Evolutionary conservation across 2,113 vertebrate genomes (phyloP).

Genomic region (Dipodomys ordii): DNA sequence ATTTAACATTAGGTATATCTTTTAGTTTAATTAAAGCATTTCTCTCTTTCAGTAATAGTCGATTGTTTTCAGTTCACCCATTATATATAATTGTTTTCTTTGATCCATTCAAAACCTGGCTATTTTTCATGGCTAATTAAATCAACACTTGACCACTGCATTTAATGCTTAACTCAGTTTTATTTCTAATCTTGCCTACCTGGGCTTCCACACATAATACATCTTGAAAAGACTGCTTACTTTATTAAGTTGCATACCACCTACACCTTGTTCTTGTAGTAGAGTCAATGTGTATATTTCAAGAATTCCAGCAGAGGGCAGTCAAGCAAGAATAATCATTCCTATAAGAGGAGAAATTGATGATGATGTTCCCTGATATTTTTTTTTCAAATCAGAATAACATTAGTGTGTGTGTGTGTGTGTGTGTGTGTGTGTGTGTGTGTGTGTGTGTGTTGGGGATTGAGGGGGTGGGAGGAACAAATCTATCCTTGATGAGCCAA

Average conservation of each 20-base stretch:
- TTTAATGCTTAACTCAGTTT: conserved; percentile 70
- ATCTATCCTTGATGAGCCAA: conserved; percentile 72
- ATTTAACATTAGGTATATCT: conserved; percentile 86
- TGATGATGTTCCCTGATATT: conserved; percentile 79
- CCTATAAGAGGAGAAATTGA: conserved; percentile 76
- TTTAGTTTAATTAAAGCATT: conserved; percentile 85
- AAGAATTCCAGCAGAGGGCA: conserved; percentile 90
- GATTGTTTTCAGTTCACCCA: conserved; percentile 82
- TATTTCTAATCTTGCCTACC: conserved; percentile 59
- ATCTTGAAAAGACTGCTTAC: conserved; percentile 57
- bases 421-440: conserved; percentile 68
- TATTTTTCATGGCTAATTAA: conserved; percentile 80
- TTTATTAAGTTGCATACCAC: conserved; percentile 50
- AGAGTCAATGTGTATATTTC: conserved; percentile 78
- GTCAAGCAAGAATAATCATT: conserved; percentile 90
- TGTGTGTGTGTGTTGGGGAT: not conserved
- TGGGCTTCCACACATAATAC: conserved; percentile 52
- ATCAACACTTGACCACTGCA: conserved; percentile 57
- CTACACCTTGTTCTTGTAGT: conserved; percentile 68
- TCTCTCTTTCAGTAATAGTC: conserved; percentile 77
- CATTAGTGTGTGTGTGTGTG: conserved; percentile 59
- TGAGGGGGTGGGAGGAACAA: conserved; percentile 71
- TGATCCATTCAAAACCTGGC: conserved; percentile 56
- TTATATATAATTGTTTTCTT: conserved; percentile 82
- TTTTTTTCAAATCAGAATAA: conserved; percentile 73